phyloP scores from a whole-genome alignment of 2,113 vertebrate species.

The Cyanoderma ruficeps region DNA sequence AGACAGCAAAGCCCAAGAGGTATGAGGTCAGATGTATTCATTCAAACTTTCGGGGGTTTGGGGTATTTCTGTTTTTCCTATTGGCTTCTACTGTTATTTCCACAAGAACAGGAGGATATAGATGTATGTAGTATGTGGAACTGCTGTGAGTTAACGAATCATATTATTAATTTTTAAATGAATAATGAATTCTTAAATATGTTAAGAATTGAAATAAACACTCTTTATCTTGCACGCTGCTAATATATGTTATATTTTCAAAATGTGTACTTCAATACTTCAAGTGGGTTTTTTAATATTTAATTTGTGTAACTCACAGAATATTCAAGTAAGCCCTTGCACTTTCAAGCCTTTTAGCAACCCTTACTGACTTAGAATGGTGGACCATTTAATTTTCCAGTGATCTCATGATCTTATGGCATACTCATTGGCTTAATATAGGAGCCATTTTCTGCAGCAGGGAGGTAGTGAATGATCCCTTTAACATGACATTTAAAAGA shows the following conservation, averaged over 20 bases:
- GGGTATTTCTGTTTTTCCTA: fast-evolving
- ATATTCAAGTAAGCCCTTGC: not conserved
- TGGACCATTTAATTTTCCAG: not conserved
- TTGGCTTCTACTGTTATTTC: not conserved
- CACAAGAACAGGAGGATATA: not conserved
- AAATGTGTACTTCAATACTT: not conserved
- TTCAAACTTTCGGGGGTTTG: not conserved
- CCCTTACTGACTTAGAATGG: not conserved
- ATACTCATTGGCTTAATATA: not conserved
- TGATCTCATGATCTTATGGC: not conserved
- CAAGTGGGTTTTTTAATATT: not conserved
- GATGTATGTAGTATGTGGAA: not conserved
- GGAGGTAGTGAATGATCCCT: not conserved
- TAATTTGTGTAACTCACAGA: not conserved
- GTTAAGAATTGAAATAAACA: not conserved
- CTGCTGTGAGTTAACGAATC: not conserved
- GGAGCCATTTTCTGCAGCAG: not conserved
- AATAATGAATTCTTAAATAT: not conserved
- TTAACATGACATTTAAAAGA: not conserved
- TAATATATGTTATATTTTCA: not conserved
- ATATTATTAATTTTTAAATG: not conserved
- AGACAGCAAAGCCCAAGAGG: slow-evolving; percentile 14
- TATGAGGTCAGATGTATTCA: slow-evolving; percentile 1
- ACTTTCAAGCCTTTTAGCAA: not conserved
- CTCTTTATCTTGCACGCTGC: not conserved